Conservation (phyloP, 2,797 vertebrate species). For the Botia almorhae region DNA sequence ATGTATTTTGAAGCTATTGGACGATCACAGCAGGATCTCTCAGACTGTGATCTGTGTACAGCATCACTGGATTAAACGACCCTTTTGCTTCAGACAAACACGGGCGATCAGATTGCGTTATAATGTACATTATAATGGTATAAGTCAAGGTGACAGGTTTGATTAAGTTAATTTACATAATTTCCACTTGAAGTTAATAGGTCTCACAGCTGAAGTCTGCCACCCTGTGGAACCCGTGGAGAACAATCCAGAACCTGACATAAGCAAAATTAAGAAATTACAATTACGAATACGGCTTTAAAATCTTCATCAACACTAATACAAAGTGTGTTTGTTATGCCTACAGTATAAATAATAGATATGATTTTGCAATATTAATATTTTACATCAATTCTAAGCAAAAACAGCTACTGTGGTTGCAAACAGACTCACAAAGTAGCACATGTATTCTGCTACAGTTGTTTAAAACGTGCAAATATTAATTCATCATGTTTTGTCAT, state of each 20-base stretch:
- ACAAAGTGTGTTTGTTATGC: too few species aligned
- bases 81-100: background rate
- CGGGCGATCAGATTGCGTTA: background rate
- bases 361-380: too few species aligned
- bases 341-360: too few species aligned
- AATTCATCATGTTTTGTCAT: too few species aligned
- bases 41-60: background rate
- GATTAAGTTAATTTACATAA: conserved; percentile 25
- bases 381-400: too few species aligned
- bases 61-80: background rate
- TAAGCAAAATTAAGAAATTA: too few species aligned
- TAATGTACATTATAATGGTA: background rate
- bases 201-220: conserved; percentile 50
- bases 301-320: too few species aligned
- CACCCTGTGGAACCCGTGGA: conserved; percentile 51
- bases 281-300: background rate
- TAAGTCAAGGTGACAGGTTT: background rate
- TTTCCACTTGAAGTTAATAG: background rate
- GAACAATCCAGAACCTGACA: background rate
- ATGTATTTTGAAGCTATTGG: conserved; percentile 47
- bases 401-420: too few species aligned
- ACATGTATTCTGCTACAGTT: too few species aligned
- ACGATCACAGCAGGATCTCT: conserved; percentile 25
- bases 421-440: too few species aligned
- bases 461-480: too few species aligned